These are phyloP conservation scores for Psephotus haematonotus DNA, from an alignment of 2,113 vertebrate genomes.

Conservation along the genomic window DNA sequence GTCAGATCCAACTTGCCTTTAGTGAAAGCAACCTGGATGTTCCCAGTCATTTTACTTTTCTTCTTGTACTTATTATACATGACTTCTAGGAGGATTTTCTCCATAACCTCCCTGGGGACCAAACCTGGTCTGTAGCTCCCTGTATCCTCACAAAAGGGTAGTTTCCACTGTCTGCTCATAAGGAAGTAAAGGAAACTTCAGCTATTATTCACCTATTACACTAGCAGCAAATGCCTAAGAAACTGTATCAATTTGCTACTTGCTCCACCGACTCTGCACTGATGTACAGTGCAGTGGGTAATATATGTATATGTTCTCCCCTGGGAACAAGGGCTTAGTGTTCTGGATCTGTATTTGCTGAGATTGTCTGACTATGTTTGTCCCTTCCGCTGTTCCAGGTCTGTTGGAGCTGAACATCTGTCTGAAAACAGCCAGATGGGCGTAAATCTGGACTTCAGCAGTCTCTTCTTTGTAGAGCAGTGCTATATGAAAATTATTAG, in stretches of 20 bases:
- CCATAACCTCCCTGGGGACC: neutral
- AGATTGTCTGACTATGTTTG: fast-evolving
- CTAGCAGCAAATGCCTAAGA: neutral
- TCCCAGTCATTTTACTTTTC: neutral
- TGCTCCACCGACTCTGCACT: no score
- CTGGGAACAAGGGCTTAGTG: neutral
- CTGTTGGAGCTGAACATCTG: neutral
- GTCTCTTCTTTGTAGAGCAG: neutral
- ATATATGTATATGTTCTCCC: neutral
- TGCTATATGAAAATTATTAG: neutral
- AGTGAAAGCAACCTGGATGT: neutral
- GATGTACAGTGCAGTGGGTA: neutral
- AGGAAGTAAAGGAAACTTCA: neutral
- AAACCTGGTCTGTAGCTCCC: neutral
- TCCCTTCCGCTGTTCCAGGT: neutral
- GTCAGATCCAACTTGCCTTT: neutral
- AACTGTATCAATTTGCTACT: neutral
- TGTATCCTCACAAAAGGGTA: neutral
- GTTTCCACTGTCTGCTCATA: neutral
- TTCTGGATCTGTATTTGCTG: neutral
- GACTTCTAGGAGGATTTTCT: neutral
- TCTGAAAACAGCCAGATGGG: neutral
- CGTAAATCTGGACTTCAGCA: neutral
- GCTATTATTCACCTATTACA: neutral
- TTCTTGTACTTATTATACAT: neutral